Evolutionary conservation across 2,888 invertebrate species (phyloP), one percentile per base, ranked within the genome.

Genomic region (Latrodectus elegans): DNA sequence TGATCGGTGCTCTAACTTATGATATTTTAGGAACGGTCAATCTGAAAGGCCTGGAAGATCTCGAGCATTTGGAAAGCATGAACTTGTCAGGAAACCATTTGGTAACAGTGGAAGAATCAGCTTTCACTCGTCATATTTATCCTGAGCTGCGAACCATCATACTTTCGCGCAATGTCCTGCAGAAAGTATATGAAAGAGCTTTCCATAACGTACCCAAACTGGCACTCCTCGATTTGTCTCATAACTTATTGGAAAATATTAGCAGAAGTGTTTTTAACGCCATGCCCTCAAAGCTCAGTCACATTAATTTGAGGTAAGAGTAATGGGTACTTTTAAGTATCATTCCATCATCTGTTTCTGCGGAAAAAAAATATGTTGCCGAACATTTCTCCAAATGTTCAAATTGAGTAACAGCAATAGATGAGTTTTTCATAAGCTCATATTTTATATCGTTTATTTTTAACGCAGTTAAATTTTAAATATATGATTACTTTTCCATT

Each of bases 251-350:
- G 12, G 26, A 53, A 10, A 60, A 26, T 8, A 38, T 79, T n/a
- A n/a, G 26, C 3, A 70, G 79, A 38, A 55, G 26, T 14, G 49
- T 79, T 2, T 79, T 79, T 22, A 49, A 10, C n/a, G n/a, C 22
- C 12, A 9, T 26, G 8, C 49, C 71, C 6, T 49, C 55, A 0
- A 11, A 8, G 0, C 14, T 79, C 8, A 60, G 22, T 4, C 49
- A 17, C 6, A 79, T 79, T 8, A 49, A 79, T 55, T 53, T 79
- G 17, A 79, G 79, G 79, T 79, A 70, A 79, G 49, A n/a, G n/a
- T n/a, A 22, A 22, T 22, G 22, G 22, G 22, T 22, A 22, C 22
- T 22, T 22, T 22, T 22, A 22, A 22, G 22, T 22, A 22, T 22
- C 1, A 22, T 22, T 22, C 22, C 22, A 22, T 22, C 22, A 22